Percentiles rank a stretch among this genome's conserved stretches.
phyloP scores from a whole-genome alignment of 2,113 vertebrate species.

The Melierax canorus region DNA sequence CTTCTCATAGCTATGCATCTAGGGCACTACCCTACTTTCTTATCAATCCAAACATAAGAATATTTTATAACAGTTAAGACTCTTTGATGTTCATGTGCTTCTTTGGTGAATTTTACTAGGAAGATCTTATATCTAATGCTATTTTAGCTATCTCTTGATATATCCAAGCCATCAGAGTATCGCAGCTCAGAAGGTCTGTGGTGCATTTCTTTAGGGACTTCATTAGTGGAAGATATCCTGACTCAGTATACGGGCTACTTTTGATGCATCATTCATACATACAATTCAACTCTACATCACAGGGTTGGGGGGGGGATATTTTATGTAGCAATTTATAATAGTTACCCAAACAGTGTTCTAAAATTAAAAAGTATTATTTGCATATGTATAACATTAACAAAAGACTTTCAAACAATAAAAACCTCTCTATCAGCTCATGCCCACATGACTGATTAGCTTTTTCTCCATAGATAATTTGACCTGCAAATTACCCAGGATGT shows the following conservation, averaged over 20 bases:
- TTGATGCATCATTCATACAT: conserved; percentile 20
- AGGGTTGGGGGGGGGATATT: not conserved
- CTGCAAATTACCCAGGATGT: not conserved
- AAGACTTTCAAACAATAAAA: conserved; percentile 6
- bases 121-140: conserved; percentile 35
- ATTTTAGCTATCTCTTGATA: conserved; percentile 55
- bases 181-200: conserved; percentile 10
- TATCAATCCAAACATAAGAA: conserved; percentile 48
- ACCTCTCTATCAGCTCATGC: not conserved
- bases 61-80: conserved; percentile 7
- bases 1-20: conserved; percentile 57
- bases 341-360: not conserved
- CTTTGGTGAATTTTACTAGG: conserved; percentile 35
- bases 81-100: conserved; percentile 59
- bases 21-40: conserved; percentile 57
- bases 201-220: conserved; percentile 64
- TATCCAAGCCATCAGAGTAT: conserved; percentile 24
- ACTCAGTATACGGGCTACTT: not conserved
- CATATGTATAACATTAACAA: not conserved
- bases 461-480: not conserved
- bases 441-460: not conserved
- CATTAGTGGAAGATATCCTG: conserved; percentile 58
- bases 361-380: not conserved
- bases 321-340: not conserved
- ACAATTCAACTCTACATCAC: not conserved